phyloP scores from a whole-genome alignment of 2,888 invertebrate genomes.

The Lepidochitona cinerea region DNA sequence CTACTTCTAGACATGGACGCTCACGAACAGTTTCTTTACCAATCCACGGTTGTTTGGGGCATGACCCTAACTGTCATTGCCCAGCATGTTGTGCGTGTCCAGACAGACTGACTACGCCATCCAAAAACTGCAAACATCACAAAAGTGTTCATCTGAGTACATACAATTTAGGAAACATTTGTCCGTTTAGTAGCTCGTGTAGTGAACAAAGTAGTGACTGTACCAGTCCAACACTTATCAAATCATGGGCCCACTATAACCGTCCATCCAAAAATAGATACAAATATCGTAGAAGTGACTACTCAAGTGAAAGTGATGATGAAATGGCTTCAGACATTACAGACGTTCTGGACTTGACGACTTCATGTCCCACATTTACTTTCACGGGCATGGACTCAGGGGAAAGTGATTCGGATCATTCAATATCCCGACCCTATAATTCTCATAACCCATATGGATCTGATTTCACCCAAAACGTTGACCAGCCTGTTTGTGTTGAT shows the following conservation, averaged over 20 bases:
- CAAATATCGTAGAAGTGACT: constrained; percentile 58
- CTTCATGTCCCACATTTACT: neutral
- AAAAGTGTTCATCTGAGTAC: neutral
- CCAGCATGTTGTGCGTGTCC: constrained; percentile 35
- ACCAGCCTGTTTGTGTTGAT: neutral
- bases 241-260: constrained; percentile 58
- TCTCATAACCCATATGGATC: constrained; percentile 10
- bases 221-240: constrained; percentile 28
- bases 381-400: neutral
- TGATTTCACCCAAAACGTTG: neutral
- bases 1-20: neutral
- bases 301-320: constrained; percentile 61
- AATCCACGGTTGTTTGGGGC: neutral
- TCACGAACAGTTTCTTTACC: neutral
- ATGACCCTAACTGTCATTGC: constrained; percentile 32
- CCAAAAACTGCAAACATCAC: neutral
- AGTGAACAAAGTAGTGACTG: constrained; percentile 13
- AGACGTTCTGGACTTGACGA: neutral
- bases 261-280: constrained; percentile 45
- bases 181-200: neutral
- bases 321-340: constrained; percentile 24
- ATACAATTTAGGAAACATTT: neutral
- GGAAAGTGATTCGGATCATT: neutral
- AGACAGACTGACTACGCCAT: constrained; percentile 10
- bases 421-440: constrained; percentile 9